These are phyloP conservation scores for Proctacanthus coquilletti DNA, from an alignment of 1,140 invertebrate genomes.

Conservation along the genomic window DNA sequence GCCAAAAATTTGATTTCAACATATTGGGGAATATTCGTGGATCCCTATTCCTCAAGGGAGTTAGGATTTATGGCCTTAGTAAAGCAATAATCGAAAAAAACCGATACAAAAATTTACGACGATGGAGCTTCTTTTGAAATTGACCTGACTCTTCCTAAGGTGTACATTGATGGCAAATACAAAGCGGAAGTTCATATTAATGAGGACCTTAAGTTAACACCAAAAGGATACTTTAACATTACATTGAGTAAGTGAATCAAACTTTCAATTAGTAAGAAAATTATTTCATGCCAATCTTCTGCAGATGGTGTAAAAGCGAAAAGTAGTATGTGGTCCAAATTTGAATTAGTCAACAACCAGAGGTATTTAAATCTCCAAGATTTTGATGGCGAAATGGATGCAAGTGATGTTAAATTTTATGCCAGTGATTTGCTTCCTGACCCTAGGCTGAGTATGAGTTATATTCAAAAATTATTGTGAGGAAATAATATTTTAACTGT, in stretches of 20 bases:
- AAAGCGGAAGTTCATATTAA: slow-evolving; percentile 25
- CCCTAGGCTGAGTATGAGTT: slow-evolving; percentile 24
- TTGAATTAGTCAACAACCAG: slow-evolving; percentile 22
- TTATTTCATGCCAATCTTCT: slow-evolving; percentile 4
- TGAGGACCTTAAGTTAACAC: slow-evolving; percentile 21
- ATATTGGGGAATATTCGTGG: slow-evolving; percentile 19
- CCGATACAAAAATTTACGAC: slow-evolving; percentile 17
- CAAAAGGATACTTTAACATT: slow-evolving; percentile 26
- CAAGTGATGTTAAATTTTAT: slow-evolving; percentile 22
- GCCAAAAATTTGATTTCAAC: slow-evolving; percentile 16
- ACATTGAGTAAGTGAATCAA: slow-evolving; percentile 15
- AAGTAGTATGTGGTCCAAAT: slow-evolving; percentile 15
- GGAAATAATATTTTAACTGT: background rate
- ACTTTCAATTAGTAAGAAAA: background rate
- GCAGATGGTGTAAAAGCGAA: slow-evolving; percentile 17
- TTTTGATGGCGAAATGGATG: slow-evolving; percentile 20
- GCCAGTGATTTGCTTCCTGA: slow-evolving; percentile 25
- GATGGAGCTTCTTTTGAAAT: slow-evolving; percentile 14
- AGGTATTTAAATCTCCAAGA: slow-evolving; percentile 19
- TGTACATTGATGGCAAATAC: slow-evolving; percentile 21
- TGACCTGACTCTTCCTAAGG: slow-evolving; percentile 13
- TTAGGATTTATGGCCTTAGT: slow-evolving; percentile 18
- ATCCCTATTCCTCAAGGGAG: slow-evolving; percentile 17
- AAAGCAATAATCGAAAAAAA: slow-evolving; percentile 17
- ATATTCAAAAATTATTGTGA: too few species aligned